These are phyloP conservation scores for Capreolus pygargus DNA, from an alignment of 2,113 vertebrate genomes.

Conservation along the genomic window DNA sequence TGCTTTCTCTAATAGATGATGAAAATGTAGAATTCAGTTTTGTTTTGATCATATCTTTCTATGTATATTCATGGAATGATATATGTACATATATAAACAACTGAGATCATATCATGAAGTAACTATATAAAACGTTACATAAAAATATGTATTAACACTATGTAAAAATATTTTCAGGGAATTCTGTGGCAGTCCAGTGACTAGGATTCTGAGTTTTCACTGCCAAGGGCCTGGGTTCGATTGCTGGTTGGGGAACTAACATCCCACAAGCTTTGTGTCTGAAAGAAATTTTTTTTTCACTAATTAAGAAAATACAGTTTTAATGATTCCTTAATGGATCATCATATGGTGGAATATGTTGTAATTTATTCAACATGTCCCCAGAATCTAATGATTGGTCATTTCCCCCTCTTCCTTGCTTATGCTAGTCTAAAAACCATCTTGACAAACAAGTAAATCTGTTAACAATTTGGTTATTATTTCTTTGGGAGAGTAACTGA, in stretches of 20 bases:
- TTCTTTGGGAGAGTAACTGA: neutral
- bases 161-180: neutral
- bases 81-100: neutral
- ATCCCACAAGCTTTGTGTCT: neutral
- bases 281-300: neutral
- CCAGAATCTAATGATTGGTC: neutral
- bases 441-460: neutral
- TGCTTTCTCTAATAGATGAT: neutral
- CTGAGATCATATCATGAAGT: neutral
- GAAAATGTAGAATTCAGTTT: neutral
- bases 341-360: neutral
- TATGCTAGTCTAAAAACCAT: neutral
- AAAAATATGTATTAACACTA: neutral
- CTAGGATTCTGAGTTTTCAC: neutral
- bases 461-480: neutral
- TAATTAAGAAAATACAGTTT: neutral
- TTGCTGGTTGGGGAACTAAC: neutral
- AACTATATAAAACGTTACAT: neutral
- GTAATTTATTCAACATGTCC: neutral
- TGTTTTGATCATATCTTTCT: neutral
- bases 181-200: neutral
- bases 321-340: neutral
- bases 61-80: neutral
- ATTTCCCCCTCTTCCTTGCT: neutral
- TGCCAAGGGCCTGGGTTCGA: neutral